phyloP scores from a whole-genome alignment of 2,797 vertebrate species.

The Poeciliopsis paucimaculata region DNA sequence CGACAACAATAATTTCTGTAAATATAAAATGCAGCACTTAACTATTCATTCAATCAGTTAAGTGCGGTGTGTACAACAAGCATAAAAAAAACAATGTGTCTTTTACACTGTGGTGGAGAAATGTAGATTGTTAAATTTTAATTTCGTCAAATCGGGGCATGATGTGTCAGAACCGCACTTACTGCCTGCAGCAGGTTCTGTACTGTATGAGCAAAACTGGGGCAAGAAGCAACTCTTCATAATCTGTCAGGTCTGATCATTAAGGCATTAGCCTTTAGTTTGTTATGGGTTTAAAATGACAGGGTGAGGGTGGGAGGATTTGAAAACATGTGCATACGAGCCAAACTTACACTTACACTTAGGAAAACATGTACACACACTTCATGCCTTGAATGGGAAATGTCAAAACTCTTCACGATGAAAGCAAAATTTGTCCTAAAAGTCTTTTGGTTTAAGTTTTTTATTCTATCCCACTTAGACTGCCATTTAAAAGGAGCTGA shows the following conservation, averaged over 20 bases:
- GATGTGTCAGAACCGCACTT: background rate
- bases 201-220: background rate
- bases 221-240: background rate
- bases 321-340: background rate
- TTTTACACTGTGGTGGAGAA: background rate
- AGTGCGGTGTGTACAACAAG: background rate
- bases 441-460: background rate
- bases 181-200: background rate
- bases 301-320: background rate
- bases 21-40: background rate
- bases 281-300: background rate
- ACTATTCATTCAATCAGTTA: background rate
- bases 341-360: background rate
- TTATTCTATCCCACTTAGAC: background rate
- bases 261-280: background rate
- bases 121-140: background rate
- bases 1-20: background rate
- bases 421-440: background rate
- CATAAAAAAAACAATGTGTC: background rate
- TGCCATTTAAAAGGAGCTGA: background rate
- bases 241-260: background rate
- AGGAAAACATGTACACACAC: background rate
- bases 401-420: background rate
- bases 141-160: background rate
- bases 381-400: background rate